Conservation (phyloP, 2,888 invertebrate species). For the Gortyna flavago region DNA sequence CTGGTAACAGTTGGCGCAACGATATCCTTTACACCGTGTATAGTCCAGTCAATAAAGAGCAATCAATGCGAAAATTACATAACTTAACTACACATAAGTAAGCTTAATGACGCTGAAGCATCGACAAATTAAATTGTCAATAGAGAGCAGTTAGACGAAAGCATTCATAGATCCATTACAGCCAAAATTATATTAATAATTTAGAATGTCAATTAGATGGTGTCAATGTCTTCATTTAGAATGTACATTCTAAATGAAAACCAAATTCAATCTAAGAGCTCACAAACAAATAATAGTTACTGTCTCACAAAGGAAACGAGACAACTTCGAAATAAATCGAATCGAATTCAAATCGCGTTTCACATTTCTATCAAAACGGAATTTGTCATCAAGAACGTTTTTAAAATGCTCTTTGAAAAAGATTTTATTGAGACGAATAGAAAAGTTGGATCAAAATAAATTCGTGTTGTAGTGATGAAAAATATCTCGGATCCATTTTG, state of each 20-base stretch:
- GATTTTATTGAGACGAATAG: slow-evolving; percentile 32
- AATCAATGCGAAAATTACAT: background rate
- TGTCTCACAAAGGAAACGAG: slow-evolving; percentile 36
- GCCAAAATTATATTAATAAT: too few species aligned
- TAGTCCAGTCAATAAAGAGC: background rate
- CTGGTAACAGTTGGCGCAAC: background rate
- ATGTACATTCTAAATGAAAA: background rate
- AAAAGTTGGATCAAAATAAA: slow-evolving; percentile 30
- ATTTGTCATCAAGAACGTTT: slow-evolving; percentile 56
- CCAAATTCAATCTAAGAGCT: slow-evolving; percentile 31
- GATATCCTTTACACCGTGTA: background rate
- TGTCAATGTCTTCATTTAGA: too few species aligned
- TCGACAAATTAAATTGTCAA: background rate
- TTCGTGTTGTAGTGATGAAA: slow-evolving; percentile 43
- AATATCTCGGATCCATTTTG: slow-evolving; percentile 39
- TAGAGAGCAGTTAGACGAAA: background rate
- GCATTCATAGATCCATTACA: background rate
- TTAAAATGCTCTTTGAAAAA: slow-evolving; percentile 50
- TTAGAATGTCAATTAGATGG: too few species aligned
- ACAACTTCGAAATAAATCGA: slow-evolving; percentile 55
- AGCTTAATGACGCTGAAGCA: background rate
- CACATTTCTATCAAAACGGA: slow-evolving; percentile 58
- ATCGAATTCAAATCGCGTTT: slow-evolving; percentile 56
- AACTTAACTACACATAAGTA: background rate
- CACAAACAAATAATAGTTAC: slow-evolving; percentile 49